A percentile compares a stretch with the other conserved stretches of the same genome.
Conservation (phyloP, 2,797 vertebrate genomes). For the Crocidura indochinensis region DNA sequence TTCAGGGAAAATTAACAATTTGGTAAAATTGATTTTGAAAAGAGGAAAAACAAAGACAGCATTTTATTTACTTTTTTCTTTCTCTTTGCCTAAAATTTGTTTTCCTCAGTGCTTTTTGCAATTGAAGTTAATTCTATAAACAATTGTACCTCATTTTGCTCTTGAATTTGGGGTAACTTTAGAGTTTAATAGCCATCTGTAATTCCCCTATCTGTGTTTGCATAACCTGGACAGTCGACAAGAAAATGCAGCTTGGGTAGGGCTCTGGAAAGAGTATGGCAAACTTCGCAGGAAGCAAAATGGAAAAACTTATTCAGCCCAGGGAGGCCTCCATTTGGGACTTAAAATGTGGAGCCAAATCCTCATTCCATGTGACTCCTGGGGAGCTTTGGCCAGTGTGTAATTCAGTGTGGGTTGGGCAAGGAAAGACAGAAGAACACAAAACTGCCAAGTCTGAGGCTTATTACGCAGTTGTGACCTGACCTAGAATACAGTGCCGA, state of each 20-base stretch:
- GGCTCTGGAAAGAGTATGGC: constrained; percentile 37
- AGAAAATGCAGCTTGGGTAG: constrained; percentile 36
- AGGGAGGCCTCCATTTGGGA: constrained; percentile 73
- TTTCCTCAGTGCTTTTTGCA: constrained; percentile 64
- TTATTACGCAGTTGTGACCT: constrained; percentile 82
- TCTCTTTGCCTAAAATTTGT: constrained; percentile 70
- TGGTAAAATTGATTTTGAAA: constrained; percentile 83
- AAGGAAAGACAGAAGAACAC: constrained; percentile 77
- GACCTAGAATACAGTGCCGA: constrained; percentile 80
- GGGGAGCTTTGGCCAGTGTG: constrained; percentile 82
- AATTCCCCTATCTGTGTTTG: constrained; percentile 37
- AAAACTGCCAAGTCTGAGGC: constrained; percentile 82
- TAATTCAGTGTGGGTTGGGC: constrained; percentile 85
- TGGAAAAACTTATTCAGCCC: constrained; percentile 76
- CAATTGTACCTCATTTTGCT: constrained; percentile 73
- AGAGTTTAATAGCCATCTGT: constrained; percentile 62
- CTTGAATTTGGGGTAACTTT: constrained; percentile 67
- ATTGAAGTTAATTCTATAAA: constrained; percentile 75
- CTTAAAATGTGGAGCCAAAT: constrained; percentile 78
- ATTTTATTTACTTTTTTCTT: constrained; percentile 81
- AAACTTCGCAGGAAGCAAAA: constrained; percentile 23
- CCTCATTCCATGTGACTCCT: constrained; percentile 82
- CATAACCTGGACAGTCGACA: not conserved
- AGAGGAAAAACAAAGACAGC: constrained; percentile 77
- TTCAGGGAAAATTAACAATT: constrained; percentile 83